Base-by-base conservation (phyloP, 37 sponge, comb jelly and placozoan species). In the Lycopodina hypogea region DNA sequence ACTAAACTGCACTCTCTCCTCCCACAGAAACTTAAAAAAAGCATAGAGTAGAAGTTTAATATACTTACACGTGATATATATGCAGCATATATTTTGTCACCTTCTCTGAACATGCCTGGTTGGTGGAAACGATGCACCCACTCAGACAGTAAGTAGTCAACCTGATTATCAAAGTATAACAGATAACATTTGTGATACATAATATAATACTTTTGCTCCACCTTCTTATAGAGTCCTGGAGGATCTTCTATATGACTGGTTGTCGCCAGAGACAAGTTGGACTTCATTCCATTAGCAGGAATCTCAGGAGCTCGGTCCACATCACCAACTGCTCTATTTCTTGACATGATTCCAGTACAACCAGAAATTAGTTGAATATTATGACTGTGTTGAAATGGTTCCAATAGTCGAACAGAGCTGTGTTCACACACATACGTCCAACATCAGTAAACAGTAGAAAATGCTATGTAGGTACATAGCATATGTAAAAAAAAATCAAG, bases 71-170 rank as follows among this genome's bases (percentile, higher is more conserved):
- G 82, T 23, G 88, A 87, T 17, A 94, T 84, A 79, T 91, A 96
- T 45, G 87, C 92, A 35, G 93, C 92, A 66, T 94, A 94, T 14
- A 94, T 56, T 80, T 89, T 88, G 70, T 96, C 97, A 19, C 89
- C 89, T 42, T 96, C 97, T 69, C 84, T 92, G 29, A 89, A 74
- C 21, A 87, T 74, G 0, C 88, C 92, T 39, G 95, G 95, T 35
- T 94, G 95, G 51, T 94, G 97, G 75, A 90, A 94, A 55, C 87
- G 87, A 0, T 94, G 78, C 34, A 96, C 97, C 97, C 97, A 96
- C 82, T 96, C 97, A 22, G 94, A 90, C 68, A 96, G 79, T 69
- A 96, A 64, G 45, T 89, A 91, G 78, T 96, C 97, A 75, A 96
- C 95, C 93, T 93, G 11, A 4, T 34, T 9, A 3, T 15, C 30